Evolutionary conservation across 2,113 vertebrate genomes (phyloP).

Genomic region (Pangasianodon gigas): DNA sequence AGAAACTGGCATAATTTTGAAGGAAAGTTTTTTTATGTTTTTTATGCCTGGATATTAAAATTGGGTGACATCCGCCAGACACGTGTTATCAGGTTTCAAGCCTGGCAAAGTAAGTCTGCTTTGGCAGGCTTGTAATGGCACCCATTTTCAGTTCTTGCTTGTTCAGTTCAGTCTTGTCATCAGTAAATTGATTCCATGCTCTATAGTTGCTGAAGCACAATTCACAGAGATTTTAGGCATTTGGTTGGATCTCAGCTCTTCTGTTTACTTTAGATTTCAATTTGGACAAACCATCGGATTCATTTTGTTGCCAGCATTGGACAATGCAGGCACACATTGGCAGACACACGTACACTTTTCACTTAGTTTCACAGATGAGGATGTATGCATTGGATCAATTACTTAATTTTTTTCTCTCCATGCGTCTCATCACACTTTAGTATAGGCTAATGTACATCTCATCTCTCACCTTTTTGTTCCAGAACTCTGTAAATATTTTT

Average conservation of each 20-base stretch:
- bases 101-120: slow-evolving; percentile 10
- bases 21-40: background rate
- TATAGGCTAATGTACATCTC: background rate
- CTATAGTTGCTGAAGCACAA: background rate
- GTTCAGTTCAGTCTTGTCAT: background rate
- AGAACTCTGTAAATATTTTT: background rate
- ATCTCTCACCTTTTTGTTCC: background rate
- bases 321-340: background rate
- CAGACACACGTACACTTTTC: background rate
- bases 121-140: background rate
- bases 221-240: background rate
- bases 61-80: background rate
- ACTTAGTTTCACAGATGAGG: background rate
- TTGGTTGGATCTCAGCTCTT: background rate
- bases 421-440: background rate
- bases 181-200: background rate
- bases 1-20: background rate
- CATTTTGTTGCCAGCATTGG: background rate
- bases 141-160: background rate
- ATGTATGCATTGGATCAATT: background rate
- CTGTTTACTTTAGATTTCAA: background rate
- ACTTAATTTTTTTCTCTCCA: background rate
- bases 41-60: background rate
- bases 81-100: background rate
- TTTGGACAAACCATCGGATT: background rate